phyloP scores from a whole-genome alignment of 2,797 vertebrate genomes.

The Crocidura indochinensis region DNA sequence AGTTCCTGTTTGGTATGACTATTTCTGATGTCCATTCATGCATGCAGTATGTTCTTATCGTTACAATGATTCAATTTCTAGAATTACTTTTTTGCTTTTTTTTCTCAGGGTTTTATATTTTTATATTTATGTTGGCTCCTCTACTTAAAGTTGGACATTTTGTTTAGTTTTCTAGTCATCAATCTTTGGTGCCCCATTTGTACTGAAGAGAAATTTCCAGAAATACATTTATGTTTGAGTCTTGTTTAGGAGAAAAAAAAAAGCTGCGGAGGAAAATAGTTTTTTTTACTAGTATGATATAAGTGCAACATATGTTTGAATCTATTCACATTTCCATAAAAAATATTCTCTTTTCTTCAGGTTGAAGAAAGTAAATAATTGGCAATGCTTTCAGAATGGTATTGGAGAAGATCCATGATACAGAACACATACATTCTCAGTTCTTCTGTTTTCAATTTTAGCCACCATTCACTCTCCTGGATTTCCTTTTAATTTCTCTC shows the following conservation, averaged over 20 bases:
- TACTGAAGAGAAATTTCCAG: not conserved
- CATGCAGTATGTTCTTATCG: not conserved
- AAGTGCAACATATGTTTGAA: not conserved
- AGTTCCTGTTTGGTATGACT: not conserved
- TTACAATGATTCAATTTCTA: not conserved
- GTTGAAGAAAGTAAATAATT: not conserved
- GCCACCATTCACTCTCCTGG: not conserved
- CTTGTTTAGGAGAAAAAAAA: not conserved
- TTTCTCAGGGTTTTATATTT: constrained; percentile 50
- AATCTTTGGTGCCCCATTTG: not conserved
- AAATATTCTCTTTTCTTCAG: constrained; percentile 2
- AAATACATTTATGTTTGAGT: not conserved
- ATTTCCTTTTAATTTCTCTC: not conserved
- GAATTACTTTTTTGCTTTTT: not conserved
- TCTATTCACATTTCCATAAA: constrained; percentile 20
- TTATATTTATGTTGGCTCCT: constrained; percentile 18
- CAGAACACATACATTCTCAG: not conserved
- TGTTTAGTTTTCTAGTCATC: constrained; percentile 25
- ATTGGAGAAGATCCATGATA: not conserved
- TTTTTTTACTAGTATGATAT: not conserved
- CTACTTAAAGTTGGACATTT: constrained; percentile 28
- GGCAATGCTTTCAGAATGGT: not conserved
- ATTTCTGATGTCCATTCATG: not conserved
- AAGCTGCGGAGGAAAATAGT: not conserved
- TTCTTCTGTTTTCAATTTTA: not conserved